Base-by-base conservation (phyloP, 2,113 vertebrate genomes). In the Probosciger aterrimus region DNA sequence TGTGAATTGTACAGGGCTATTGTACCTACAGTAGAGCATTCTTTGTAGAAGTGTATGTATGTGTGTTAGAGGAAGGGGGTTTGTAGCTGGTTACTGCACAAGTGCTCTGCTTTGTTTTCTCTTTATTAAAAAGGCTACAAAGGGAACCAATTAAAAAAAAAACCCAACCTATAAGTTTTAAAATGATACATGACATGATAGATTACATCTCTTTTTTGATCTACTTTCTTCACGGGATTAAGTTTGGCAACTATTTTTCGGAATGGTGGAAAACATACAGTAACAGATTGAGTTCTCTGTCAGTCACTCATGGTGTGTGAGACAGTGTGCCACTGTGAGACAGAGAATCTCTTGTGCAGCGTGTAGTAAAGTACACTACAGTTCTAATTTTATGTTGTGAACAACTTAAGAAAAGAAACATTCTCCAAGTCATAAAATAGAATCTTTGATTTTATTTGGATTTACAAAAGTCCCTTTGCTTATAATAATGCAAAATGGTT, bases 351-450 rank as follows among this genome's bases (percentile, higher is more conserved):
- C 92, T 95, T 95, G 88, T 95, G 63, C 89, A 63, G 65, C 3
- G 1, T 2, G 2, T 67, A 37, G 64, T 86, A 52, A 96, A 88
- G 76, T 90, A 69, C 69, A 39, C 82, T 82, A 55, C 68, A 76
- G 94, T 75, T 82, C 88, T 83, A 95, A 88, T 93, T 94, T 79
- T 90, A 79, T 25, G 37, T 55, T 30, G n/a, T 94, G 92, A 92
- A 67, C 52, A 78, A 71, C 44, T 62, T 92, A 87, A 96, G 87
- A 95, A 95, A 94, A 93, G 93, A 92, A 96, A 95, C 93, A 96
- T 97, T 97, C 92, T 96, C 78, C 9, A 9, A 88, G 80, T 75
- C 57, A 74, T 49, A 90, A 95, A 95, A 97, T 90, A 76, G 92
- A 82, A 86, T 79, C 90, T 93, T 95, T 97, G 83, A 96, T 82